Base-by-base conservation (phyloP, 2,888 invertebrate genomes). In the Agrotis clavis region DNA sequence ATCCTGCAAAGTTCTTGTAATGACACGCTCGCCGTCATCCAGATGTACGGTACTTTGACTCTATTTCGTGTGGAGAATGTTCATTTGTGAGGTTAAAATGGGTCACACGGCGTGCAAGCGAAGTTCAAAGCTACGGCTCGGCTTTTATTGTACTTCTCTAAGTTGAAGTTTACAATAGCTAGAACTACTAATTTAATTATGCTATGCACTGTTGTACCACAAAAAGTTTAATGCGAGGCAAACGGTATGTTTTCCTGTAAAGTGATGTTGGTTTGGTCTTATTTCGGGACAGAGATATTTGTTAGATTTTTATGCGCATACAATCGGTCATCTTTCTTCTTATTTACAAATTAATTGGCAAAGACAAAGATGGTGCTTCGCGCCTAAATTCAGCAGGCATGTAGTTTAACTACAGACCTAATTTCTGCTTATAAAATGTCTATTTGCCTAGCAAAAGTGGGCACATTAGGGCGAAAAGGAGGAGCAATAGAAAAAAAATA, bases 21-120 rank as follows among this genome's bases (percentile, higher is more conserved):
- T 82, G 79, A 72, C 78, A 82, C 57, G 63, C 57, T 69, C 30
- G 35, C 69, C 67, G 80, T 67, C 77, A 80, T 57, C 57, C 54
- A 67, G 54, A 47, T 50, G 30, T 61, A 53, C 69, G 35, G 60
- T 74, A 71, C 68, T 78, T 80, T 60, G 65, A 57, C 56, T 71
- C 56, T 68, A 68, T 81, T 74, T 66, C 59, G 66, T 64, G 70
- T 63, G 30, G 60, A 54, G 71, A 74, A 81, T 71, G 74, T 81
- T 71, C 81, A 74, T 74, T 78, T 81, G 81, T 78, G 74, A 78
- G 68, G 69, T 77, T 77, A 77, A 77, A 81, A 81, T 77, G 68
- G 81, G 65, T 81, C 81, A 74, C 67, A 81, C 45, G 51, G 59
- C 30, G 51, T 62, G 66, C 79, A 68, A 77, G 61, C 63, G 61